These are phyloP conservation scores for Lycorma delicatula DNA, from an alignment of 1,140 invertebrate genomes.

Conservation along the genomic window DNA sequence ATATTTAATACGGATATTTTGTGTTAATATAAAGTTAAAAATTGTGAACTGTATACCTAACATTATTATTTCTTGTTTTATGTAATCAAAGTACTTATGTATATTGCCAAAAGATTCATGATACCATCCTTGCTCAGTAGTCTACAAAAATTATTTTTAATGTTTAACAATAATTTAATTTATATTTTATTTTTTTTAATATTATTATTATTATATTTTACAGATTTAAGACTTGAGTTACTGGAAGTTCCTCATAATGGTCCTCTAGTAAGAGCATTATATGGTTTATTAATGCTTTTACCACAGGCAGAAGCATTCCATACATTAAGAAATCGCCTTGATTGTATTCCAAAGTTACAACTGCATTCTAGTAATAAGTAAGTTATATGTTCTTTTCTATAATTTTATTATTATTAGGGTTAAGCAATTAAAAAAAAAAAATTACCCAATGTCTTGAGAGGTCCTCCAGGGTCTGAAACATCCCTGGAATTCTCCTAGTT, in stretches of 20 bases:
- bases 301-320: constrained; percentile 96
- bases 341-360: constrained; percentile 70
- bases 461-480: background rate
- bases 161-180: background rate
- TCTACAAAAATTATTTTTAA: background rate
- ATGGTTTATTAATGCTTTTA: constrained; percentile 93
- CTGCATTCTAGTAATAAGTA: constrained; percentile 1
- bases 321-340: constrained; percentile 73
- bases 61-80: no score
- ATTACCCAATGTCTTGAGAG: background rate
- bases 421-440: background rate
- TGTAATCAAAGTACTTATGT: no score
- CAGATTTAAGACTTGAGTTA: constrained; percentile 86
- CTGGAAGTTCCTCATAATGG: constrained; percentile 68
- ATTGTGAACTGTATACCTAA: no score
- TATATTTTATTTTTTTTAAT: background rate
- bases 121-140: background rate
- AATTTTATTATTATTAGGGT: background rate
- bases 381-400: background rate
- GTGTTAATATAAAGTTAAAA: no score
- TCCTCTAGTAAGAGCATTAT: constrained; percentile 78
- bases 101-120: background rate
- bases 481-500: background rate
- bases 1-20: no score
- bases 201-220: constrained; percentile 28